phyloP scores from a whole-genome alignment of 2,888 invertebrate species.

The Acanthosepion lycidas region DNA sequence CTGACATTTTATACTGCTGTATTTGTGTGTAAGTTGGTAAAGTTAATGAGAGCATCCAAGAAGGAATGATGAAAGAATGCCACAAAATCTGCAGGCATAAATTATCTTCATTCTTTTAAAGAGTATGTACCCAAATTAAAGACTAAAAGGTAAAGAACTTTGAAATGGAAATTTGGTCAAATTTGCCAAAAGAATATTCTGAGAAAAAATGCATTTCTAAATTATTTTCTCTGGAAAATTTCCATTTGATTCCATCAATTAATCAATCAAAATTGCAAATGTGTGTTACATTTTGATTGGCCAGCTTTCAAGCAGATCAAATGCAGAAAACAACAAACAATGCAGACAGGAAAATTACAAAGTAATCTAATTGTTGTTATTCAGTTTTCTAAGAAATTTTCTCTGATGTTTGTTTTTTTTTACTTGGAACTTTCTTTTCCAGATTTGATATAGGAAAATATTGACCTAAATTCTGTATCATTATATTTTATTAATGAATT shows the following conservation, averaged over 20 bases:
- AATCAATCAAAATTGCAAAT: neutral
- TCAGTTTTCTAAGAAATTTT: neutral
- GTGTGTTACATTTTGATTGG: neutral
- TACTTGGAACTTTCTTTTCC: neutral
- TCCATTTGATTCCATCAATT: neutral
- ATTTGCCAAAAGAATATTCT: neutral
- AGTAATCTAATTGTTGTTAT: neutral
- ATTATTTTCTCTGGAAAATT: neutral
- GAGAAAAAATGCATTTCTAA: neutral
- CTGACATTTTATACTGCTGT: too few relatives aligned
- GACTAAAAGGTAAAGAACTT: neutral
- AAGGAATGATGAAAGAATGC: too few relatives aligned
- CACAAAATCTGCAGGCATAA: too few relatives aligned
- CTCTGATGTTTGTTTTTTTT: too few relatives aligned
- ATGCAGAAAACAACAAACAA: neutral
- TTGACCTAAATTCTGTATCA: neutral
- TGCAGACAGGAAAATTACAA: neutral
- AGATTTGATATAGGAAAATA: neutral
- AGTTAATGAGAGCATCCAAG: too few relatives aligned
- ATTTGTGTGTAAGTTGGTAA: too few relatives aligned
- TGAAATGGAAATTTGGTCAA: neutral
- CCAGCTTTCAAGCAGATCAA: neutral
- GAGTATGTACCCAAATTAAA: neutral
- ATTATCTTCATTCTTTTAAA: too few relatives aligned
- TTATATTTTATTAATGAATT: neutral